phyloP scores from a whole-genome alignment of 1,140 invertebrate genomes.

The Trypoxylus dichotomus region DNA sequence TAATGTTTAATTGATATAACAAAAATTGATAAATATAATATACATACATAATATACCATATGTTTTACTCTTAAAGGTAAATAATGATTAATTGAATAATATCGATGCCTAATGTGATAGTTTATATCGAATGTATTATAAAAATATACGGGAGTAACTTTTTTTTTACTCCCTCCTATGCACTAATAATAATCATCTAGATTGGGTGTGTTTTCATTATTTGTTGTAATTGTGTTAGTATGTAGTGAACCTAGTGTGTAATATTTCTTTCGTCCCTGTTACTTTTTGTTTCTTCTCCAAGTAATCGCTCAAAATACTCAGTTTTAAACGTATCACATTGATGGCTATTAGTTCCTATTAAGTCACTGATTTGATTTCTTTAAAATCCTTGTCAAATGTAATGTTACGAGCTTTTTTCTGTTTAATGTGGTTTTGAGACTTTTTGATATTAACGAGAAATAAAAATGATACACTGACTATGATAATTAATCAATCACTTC shows the following conservation, averaged over 20 bases:
- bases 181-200: not conserved
- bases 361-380: too few species aligned
- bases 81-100: slow-evolving; percentile 21
- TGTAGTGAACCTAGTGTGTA: not conserved
- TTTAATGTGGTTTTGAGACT: not conserved
- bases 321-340: too few species aligned
- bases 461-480: not conserved
- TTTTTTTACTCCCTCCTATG: not conserved
- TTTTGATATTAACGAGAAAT: not conserved
- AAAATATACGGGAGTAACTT: not conserved
- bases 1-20: slow-evolving; percentile 8
- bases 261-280: not conserved
- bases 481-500: not conserved
- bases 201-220: not conserved
- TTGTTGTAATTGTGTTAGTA: not conserved
- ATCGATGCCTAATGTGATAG: slow-evolving; percentile 23
- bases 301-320: too few species aligned
- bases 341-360: too few species aligned
- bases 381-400: too few species aligned
- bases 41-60: slow-evolving; percentile 6
- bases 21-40: not conserved
- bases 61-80: not conserved
- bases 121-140: slow-evolving; percentile 12
- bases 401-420: not conserved
- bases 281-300: not conserved